phyloP scores from a whole-genome alignment of 1,140 invertebrate genomes.

The Drosophila nigromelanica region DNA sequence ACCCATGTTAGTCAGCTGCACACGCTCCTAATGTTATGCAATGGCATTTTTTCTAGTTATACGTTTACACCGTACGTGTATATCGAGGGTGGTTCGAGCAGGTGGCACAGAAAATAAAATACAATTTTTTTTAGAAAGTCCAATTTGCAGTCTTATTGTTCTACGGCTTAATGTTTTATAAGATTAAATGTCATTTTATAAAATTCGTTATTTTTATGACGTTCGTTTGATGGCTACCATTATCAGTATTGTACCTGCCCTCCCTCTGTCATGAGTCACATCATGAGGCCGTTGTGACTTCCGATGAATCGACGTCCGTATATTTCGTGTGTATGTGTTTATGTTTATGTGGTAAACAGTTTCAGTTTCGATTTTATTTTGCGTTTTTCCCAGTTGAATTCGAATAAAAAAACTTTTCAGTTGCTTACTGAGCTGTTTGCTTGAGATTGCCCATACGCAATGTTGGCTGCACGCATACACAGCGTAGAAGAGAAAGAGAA shows the following conservation, averaged over 20 bases:
- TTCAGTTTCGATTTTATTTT: slow-evolving; percentile 56
- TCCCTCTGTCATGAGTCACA: neutral
- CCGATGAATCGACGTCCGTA: neutral
- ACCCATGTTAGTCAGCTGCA: slow-evolving; percentile 9
- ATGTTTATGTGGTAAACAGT: slow-evolving; percentile 62
- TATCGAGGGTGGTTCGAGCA: slow-evolving; percentile 11
- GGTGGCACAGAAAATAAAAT: neutral
- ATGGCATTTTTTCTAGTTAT: slow-evolving; percentile 19
- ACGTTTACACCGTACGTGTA: slow-evolving; percentile 5
- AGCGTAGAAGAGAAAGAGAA: neutral
- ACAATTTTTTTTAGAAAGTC: neutral
- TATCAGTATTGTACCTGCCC: neutral
- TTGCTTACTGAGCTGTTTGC: slow-evolving; percentile 20
- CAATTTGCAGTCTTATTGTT: neutral
- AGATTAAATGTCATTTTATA: neutral
- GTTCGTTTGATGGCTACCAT: neutral
- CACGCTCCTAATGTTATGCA: slow-evolving; percentile 54
- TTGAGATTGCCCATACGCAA: slow-evolving; percentile 70
- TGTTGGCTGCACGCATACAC: slow-evolving; percentile 30
- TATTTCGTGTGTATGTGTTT: neutral
- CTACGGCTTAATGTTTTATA: neutral
- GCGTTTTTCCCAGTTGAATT: slow-evolving; percentile 31
- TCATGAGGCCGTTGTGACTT: slow-evolving; percentile 13
- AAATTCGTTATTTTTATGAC: neutral
- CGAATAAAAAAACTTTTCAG: slow-evolving; percentile 38